Percentiles rank a stretch among this genome's conserved stretches.
phyloP scores from a whole-genome alignment of 2,113 vertebrate species.

The Scomber colias region DNA sequence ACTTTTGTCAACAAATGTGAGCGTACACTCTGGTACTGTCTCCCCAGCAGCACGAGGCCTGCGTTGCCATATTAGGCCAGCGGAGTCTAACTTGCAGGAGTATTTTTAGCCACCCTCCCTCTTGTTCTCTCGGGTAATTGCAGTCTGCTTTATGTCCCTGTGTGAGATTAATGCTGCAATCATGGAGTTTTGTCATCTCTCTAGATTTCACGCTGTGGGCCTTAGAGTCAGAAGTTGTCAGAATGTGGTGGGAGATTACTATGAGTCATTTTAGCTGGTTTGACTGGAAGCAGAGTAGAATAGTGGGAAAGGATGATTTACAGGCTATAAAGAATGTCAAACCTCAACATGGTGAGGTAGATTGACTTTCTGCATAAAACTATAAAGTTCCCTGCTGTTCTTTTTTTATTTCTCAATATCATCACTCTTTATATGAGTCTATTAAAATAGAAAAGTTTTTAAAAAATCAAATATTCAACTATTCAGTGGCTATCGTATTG shows the following conservation, averaged over 20 bases:
- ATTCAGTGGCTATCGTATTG: no score
- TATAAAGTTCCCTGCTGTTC: neutral
- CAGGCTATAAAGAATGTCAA: constrained; percentile 28
- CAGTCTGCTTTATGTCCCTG: constrained; percentile 72
- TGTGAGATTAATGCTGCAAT: constrained; percentile 61
- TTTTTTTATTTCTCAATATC: neutral
- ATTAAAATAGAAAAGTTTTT: no score
- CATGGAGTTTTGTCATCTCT: constrained; percentile 35
- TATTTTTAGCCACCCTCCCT: constrained; percentile 81
- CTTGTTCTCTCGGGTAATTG: constrained; percentile 74
- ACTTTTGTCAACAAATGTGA: constrained; percentile 64
- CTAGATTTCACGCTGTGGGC: constrained; percentile 40
- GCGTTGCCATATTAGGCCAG: constrained; percentile 81
- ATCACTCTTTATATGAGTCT: neutral
- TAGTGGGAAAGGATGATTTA: constrained; percentile 12
- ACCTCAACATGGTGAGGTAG: constrained; percentile 6
- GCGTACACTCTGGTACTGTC: neutral
- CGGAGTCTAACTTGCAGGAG: constrained; percentile 53
- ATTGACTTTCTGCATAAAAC: constrained; percentile 9
- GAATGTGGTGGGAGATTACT: constrained; percentile 47
- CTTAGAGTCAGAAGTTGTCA: constrained; percentile 27
- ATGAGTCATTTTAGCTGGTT: constrained; percentile 47
- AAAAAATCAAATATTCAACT: neutral
- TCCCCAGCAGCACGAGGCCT: constrained; percentile 38
- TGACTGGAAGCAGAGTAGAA: constrained; percentile 2